A percentile compares a stretch with the other conserved stretches of the same genome.
These are phyloP conservation scores for Rotaria macrura DNA, from an alignment of 2,888 invertebrate species.

Conservation along the genomic window DNA sequence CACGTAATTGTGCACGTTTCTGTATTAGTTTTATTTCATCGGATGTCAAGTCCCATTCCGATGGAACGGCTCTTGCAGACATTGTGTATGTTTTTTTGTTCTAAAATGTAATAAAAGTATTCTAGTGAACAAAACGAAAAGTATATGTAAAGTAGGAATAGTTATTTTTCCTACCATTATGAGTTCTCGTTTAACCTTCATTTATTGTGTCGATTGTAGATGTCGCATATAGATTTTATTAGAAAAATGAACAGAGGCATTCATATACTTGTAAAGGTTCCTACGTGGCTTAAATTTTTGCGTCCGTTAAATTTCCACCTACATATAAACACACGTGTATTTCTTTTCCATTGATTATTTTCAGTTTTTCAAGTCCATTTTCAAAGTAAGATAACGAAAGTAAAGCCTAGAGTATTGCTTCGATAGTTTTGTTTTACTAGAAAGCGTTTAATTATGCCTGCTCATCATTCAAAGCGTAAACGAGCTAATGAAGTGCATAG, in stretches of 20 bases:
- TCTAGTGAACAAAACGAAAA: not conserved
- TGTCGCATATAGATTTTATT: not conserved
- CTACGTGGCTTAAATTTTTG: not conserved
- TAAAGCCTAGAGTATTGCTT: too few relatives aligned
- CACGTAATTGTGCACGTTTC: not conserved
- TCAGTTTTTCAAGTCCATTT: not conserved
- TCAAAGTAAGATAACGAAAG: not conserved
- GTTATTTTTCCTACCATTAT: too few relatives aligned
- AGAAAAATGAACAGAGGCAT: not conserved
- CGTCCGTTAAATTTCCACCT: not conserved
- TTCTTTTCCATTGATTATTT: not conserved
- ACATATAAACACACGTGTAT: not conserved
- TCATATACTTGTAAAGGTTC: not conserved
- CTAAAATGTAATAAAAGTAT: not conserved
- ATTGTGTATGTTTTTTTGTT: not conserved
- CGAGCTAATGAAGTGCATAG: not conserved
- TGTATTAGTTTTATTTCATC: not conserved
- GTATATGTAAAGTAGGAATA: too few relatives aligned
- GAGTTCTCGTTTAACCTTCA: not conserved
- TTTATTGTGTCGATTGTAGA: not conserved
- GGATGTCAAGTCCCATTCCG: not conserved
- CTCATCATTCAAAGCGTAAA: conserved; percentile 14
- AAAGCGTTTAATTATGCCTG: not conserved
- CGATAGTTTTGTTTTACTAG: too few relatives aligned
- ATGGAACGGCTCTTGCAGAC: not conserved